Conservation (phyloP, 2,797 vertebrate genomes). For the Poeciliopsis presidionis region DNA sequence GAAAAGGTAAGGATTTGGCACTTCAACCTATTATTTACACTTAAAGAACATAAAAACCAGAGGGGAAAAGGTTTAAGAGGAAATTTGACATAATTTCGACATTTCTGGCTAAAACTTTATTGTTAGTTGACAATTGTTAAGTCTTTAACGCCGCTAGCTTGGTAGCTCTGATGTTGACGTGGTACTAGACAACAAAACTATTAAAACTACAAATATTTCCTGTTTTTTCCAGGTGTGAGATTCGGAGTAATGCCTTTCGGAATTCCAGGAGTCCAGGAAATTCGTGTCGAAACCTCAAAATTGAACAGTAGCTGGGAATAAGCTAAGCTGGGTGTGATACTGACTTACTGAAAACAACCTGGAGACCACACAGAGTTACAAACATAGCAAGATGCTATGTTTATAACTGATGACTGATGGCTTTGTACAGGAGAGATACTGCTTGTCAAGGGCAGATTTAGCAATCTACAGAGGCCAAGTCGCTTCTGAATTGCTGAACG, state of each 20-base stretch:
- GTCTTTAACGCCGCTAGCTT: background rate
- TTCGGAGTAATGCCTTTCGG: background rate
- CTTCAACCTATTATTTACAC: background rate
- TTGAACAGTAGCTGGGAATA: background rate
- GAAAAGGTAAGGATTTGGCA: background rate
- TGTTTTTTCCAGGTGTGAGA: background rate
- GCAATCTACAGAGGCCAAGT: background rate
- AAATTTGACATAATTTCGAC: background rate
- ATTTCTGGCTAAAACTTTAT: background rate
- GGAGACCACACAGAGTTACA: background rate
- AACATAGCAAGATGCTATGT: background rate
- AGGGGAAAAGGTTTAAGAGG: background rate
- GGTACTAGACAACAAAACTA: background rate
- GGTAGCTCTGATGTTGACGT: background rate
- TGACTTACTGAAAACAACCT: background rate
- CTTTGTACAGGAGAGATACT: background rate
- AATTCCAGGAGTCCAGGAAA: background rate
- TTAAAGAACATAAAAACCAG: background rate
- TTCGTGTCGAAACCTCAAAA: background rate
- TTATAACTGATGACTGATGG: background rate
- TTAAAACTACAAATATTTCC: background rate
- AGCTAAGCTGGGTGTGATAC: background rate
- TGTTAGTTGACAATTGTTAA: background rate
- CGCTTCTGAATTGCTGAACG: background rate
- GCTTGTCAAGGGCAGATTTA: background rate